Conservation (phyloP, 2,113 vertebrate species). For the Dasyprocta punctata region DNA sequence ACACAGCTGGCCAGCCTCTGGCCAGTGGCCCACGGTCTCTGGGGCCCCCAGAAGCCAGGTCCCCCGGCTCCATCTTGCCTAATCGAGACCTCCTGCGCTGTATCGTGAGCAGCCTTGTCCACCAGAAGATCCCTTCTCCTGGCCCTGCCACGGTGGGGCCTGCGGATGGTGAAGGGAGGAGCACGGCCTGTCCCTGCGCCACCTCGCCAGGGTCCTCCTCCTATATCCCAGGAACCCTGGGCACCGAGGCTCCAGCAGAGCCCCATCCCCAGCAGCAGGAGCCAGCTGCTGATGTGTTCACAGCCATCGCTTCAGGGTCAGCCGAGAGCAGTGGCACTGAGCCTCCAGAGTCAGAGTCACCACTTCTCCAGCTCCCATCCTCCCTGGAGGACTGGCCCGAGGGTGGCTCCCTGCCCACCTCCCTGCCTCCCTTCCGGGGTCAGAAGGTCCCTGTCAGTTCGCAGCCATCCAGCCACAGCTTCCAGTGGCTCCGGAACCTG, state of each 20-base stretch:
- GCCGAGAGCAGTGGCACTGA: background rate
- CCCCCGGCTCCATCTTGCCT: constrained; percentile 63
- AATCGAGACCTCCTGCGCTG: constrained; percentile 73
- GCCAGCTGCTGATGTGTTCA: rapidly evolving
- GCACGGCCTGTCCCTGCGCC: background rate
- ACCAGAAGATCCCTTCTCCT: constrained; percentile 71
- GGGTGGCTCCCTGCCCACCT: constrained; percentile 39
- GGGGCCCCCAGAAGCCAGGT: background rate
- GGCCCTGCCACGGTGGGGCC: background rate
- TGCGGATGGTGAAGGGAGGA: background rate
- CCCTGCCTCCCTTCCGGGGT: constrained; percentile 60
- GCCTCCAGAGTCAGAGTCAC: background rate
- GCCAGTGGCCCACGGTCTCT: background rate
- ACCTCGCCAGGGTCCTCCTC: background rate
- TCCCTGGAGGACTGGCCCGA: constrained; percentile 59
- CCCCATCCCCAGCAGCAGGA: background rate
- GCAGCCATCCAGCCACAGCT: background rate
- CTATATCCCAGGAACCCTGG: background rate
- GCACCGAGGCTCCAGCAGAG: background rate
- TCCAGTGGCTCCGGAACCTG: constrained; percentile 74
- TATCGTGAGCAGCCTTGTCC: constrained; percentile 68
- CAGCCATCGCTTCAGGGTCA: background rate
- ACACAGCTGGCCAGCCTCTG: background rate
- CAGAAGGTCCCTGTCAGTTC: constrained; percentile 32
- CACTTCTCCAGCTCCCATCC: background rate